Conservation (phyloP, 2,888 invertebrate genomes). For the Gnatocerus cornutus region DNA sequence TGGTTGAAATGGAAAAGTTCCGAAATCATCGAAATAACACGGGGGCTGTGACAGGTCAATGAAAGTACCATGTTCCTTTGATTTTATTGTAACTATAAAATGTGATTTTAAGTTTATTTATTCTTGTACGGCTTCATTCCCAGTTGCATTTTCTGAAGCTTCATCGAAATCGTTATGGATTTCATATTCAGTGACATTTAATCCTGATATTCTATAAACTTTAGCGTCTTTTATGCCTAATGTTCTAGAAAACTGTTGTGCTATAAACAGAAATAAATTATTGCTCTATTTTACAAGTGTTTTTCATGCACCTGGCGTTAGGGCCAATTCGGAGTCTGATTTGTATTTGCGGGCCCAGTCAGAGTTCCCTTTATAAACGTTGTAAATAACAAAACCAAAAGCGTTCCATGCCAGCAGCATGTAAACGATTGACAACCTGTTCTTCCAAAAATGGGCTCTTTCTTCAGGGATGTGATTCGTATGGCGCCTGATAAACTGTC, state of each 20-base stretch:
- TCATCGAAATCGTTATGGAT: slow-evolving; percentile 57
- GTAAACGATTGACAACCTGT: slow-evolving; percentile 77
- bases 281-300: slow-evolving; percentile 56
- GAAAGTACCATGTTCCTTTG: slow-evolving; percentile 49
- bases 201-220: slow-evolving; percentile 74
- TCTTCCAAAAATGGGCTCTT: slow-evolving; percentile 76
- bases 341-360: slow-evolving; percentile 82
- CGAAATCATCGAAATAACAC: slow-evolving; percentile 65
- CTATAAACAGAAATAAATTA: slow-evolving; percentile 68
- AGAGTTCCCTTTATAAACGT: slow-evolving; percentile 75
- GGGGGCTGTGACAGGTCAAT: slow-evolving; percentile 69
- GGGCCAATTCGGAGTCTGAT: slow-evolving; percentile 74
- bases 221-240: slow-evolving; percentile 75
- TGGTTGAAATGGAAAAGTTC: slow-evolving; percentile 83
- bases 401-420: slow-evolving; percentile 82
- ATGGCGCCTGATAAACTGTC: slow-evolving; percentile 71
- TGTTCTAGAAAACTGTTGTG: slow-evolving; percentile 74
- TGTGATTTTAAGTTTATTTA: slow-evolving; percentile 41
- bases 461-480: slow-evolving; percentile 73
- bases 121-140: slow-evolving; percentile 40
- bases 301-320: slow-evolving; percentile 74
- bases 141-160: slow-evolving; percentile 36
- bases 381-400: slow-evolving; percentile 78
- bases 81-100: slow-evolving; percentile 27
- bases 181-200: slow-evolving; percentile 66